Percentiles rank a stretch among this genome's conserved stretches.
Conservation (phyloP, 2,113 vertebrate genomes). For the Meriones unguiculatus region DNA sequence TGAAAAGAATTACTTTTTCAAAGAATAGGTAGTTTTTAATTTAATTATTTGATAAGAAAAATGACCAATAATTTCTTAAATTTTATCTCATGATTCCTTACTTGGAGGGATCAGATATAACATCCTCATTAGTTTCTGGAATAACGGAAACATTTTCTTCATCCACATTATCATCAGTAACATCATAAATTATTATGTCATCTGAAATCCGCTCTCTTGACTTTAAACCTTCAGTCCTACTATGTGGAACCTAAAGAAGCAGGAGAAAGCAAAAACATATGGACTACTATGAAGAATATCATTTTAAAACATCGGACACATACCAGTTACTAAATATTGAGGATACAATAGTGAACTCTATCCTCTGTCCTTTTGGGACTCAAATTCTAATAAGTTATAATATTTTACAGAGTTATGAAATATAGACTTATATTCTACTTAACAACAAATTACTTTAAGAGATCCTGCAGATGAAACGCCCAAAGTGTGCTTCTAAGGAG, state of each 20-base stretch:
- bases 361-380: neutral
- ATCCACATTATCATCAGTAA: conserved; percentile 90
- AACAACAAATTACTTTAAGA: neutral
- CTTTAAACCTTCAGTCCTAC: conserved; percentile 89
- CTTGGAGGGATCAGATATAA: conserved; percentile 87
- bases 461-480: neutral
- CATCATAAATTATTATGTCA: conserved; percentile 96
- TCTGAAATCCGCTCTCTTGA: conserved; percentile 91
- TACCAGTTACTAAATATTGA: neutral
- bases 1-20: neutral
- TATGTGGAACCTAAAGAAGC: conserved; percentile 87
- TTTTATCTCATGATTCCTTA: conserved; percentile 81
- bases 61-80: conserved; percentile 43
- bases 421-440: neutral
- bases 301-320: neutral
- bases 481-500: neutral
- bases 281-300: neutral
- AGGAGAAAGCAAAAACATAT: conserved; percentile 36
- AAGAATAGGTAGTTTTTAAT: neutral
- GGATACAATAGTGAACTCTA: neutral
- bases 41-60: conserved; percentile 13
- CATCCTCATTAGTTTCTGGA: conserved; percentile 87
- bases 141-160: conserved; percentile 86
- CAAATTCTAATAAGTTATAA: neutral
- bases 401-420: neutral